These are phyloP conservation scores for Dendrolimus houi DNA, from an alignment of 2,888 invertebrate species.

Conservation along the genomic window DNA sequence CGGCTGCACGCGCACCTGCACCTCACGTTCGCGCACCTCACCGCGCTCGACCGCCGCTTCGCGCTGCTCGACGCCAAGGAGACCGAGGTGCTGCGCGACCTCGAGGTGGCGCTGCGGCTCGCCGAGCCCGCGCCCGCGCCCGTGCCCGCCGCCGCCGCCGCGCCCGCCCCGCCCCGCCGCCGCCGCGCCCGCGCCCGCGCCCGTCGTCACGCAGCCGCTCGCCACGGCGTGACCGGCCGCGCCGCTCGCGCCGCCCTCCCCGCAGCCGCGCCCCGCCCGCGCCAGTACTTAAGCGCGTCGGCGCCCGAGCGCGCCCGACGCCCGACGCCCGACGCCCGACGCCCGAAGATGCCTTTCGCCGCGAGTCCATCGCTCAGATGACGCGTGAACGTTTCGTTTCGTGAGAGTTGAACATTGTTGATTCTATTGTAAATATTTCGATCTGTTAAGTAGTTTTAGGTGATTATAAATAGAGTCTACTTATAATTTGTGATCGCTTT, in stretches of 20 bases:
- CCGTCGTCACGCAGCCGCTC: slow-evolving; percentile 73
- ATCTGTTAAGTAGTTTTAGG: slow-evolving; percentile 75
- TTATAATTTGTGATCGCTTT: slow-evolving; percentile 73
- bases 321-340: slow-evolving; percentile 32
- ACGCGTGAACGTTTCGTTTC: slow-evolving; percentile 26
- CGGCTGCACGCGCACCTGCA: slow-evolving; percentile 97
- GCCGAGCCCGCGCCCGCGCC: slow-evolving; percentile 56
- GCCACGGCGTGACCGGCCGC: slow-evolving; percentile 49
- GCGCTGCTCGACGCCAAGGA: slow-evolving; percentile 96
- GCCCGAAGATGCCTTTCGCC: slow-evolving; percentile 70
- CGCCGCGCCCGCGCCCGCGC: slow-evolving; percentile 65
- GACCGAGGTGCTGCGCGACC: slow-evolving; percentile 91
- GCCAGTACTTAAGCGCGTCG: slow-evolving; percentile 8
- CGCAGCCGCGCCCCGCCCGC: slow-evolving; percentile 9
- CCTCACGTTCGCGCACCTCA: slow-evolving; percentile 97
- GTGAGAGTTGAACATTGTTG: slow-evolving; percentile 54
- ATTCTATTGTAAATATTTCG: slow-evolving; percentile 72
- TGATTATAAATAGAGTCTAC: slow-evolving; percentile 48
- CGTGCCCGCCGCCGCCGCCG: slow-evolving; percentile 73
- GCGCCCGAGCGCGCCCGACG: slow-evolving; percentile 77
- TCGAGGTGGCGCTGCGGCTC: slow-evolving; percentile 88
- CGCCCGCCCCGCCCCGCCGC: slow-evolving; percentile 71
- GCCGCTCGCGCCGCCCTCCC: slow-evolving; percentile 32
- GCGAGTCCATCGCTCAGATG: slow-evolving; percentile 12
- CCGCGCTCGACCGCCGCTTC: slow-evolving; percentile 89